Percentiles rank a stretch among this genome's conserved stretches.
These are phyloP conservation scores for Aradus depressus DNA, from an alignment of 2,888 invertebrate species.

Conservation along the genomic window DNA sequence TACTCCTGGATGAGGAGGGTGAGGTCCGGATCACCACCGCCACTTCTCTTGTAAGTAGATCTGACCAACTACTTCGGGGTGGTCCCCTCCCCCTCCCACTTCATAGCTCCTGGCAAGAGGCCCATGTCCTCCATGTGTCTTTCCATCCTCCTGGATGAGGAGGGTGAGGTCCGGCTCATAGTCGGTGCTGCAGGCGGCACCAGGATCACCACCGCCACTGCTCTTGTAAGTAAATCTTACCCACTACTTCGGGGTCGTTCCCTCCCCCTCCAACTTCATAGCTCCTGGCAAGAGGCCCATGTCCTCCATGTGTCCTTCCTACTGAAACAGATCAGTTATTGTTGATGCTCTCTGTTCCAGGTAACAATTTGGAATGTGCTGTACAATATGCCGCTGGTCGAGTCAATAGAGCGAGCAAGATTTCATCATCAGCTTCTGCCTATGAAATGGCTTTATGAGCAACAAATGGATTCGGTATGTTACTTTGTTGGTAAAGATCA, in stretches of 20 bases:
- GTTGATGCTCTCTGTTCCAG: no score
- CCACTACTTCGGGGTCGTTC: conserved; percentile 50
- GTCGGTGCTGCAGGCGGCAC: conserved; percentile 46
- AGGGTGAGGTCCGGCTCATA: conserved; percentile 38
- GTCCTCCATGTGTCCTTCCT: conserved; percentile 77
- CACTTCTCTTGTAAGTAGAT: neutral
- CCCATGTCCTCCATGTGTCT: conserved; percentile 83
- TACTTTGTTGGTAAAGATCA: no score
- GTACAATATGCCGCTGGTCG: conserved; percentile 50
- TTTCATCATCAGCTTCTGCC: conserved; percentile 82
- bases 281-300: conserved; percentile 66
- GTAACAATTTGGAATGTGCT: conserved; percentile 54
- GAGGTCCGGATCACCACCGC: neutral
- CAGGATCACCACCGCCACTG: conserved; percentile 42
- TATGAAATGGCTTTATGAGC: conserved; percentile 57
- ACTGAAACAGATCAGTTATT: no score
- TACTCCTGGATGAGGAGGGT: conserved; percentile 52
- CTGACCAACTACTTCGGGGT: conserved; percentile 56
- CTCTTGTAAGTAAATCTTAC: conserved; percentile 32
- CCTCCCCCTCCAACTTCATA: conserved; percentile 41
- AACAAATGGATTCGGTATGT: conserved; percentile 46
- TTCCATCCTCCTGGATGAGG: conserved; percentile 56
- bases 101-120: conserved; percentile 64
- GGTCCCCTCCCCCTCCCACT: conserved; percentile 69
- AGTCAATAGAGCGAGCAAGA: conserved; percentile 57